Evolutionary conservation across 2,113 vertebrate genomes (phyloP).

Genomic region (Ochotona curzoniae): DNA sequence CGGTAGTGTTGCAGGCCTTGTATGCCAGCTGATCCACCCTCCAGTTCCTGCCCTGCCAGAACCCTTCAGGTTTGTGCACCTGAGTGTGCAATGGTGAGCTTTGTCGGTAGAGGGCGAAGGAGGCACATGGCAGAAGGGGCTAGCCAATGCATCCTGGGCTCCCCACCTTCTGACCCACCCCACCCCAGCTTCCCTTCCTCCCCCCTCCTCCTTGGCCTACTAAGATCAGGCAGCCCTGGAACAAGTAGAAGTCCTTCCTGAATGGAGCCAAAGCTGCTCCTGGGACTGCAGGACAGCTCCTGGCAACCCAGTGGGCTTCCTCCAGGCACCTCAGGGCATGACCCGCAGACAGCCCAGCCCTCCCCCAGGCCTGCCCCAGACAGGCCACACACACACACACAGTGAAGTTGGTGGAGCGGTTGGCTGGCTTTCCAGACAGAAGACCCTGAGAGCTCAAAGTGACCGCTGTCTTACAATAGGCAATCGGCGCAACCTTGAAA

Average conservation of each 20-base stretch:
- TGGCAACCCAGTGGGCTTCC: too few species aligned
- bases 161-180: not conserved
- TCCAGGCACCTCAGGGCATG: not conserved
- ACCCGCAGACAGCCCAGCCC: not conserved
- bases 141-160: too few species aligned
- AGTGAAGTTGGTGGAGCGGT: too few species aligned
- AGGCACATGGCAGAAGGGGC: not conserved
- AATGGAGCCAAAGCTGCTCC: not conserved
- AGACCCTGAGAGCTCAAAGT: not conserved
- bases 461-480: not conserved
- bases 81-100: accelerated
- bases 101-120: not conserved
- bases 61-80: not conserved
- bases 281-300: not conserved
- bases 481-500: not conserved
- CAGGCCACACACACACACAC: not conserved
- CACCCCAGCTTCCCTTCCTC: not conserved
- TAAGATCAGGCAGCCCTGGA: too few species aligned
- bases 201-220: not conserved
- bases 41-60: not conserved
- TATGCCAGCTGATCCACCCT: not conserved
- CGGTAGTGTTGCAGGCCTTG: not conserved
- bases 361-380: not conserved
- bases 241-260: not conserved
- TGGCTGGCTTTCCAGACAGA: not conserved